A percentile compares a stretch with the other conserved stretches of the same genome.
phyloP scores from a whole-genome alignment of 2,888 invertebrate species.

The Cheilosia soror region DNA sequence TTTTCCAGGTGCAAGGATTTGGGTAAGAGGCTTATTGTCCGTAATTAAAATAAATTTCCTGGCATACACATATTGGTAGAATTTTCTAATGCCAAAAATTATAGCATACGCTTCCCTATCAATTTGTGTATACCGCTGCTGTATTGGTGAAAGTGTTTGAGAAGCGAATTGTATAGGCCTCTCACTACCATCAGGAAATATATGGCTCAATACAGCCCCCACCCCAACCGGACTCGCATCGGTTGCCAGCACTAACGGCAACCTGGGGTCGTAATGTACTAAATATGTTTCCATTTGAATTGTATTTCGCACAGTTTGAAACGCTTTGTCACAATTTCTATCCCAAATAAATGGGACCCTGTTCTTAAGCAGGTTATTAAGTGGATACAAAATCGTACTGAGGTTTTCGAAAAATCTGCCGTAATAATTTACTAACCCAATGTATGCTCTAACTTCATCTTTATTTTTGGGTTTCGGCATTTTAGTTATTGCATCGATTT shows the following conservation, averaged over 20 bases:
- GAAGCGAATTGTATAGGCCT: conserved; percentile 81
- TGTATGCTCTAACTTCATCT: conserved; percentile 76
- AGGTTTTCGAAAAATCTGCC: conserved; percentile 78
- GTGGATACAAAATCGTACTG: conserved; percentile 76
- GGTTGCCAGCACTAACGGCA: conserved; percentile 76
- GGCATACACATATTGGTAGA: too few relatives aligned
- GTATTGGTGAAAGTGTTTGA: conserved; percentile 76
- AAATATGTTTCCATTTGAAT: conserved; percentile 72
- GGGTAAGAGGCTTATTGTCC: too few relatives aligned
- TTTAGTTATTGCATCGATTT: too few relatives aligned
- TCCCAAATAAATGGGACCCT: conserved; percentile 76
- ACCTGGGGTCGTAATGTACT: conserved; percentile 77
- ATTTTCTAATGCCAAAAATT: too few relatives aligned
- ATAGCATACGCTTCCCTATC: too few relatives aligned
- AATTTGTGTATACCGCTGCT: too few relatives aligned
- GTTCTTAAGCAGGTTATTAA: conserved; percentile 77
- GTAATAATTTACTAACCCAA: conserved; percentile 79
- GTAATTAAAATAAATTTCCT: too few relatives aligned
- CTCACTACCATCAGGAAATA: conserved; percentile 76
- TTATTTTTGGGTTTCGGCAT: conserved; percentile 68
- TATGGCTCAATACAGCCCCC: conserved; percentile 76
- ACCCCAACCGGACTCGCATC: conserved; percentile 77
- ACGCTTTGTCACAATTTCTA: conserved; percentile 74
- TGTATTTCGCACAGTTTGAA: conserved; percentile 74
- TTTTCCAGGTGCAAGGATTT: too few relatives aligned